A percentile compares a stretch with the other conserved stretches of the same genome.
phyloP scores from a whole-genome alignment of 2,888 invertebrate species.

The Pardosa pseudoannulata region DNA sequence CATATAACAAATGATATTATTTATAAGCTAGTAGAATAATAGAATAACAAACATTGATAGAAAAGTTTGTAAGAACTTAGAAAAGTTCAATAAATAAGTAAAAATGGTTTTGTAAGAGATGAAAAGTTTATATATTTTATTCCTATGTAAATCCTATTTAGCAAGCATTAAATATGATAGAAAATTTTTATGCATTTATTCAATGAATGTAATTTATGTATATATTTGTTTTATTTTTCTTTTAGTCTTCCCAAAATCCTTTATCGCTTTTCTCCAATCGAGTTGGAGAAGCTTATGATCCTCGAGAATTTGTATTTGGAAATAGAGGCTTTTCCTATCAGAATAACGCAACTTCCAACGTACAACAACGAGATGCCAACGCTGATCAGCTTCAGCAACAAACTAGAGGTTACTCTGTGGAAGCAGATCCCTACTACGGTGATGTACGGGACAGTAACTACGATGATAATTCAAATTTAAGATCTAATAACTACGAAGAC shows the following conservation, averaged over 20 bases:
- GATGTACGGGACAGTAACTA: slow-evolving; percentile 28
- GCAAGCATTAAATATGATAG: too few species aligned
- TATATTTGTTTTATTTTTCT: slow-evolving; percentile 8
- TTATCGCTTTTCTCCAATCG: slow-evolving; percentile 28
- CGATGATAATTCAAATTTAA: slow-evolving; percentile 25
- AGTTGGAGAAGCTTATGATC: slow-evolving; percentile 46
- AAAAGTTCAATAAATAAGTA: too few species aligned
- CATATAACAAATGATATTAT: too few species aligned
- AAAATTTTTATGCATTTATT: too few species aligned
- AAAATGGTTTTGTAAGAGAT: too few species aligned
- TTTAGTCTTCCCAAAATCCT: neutral
- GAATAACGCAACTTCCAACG: neutral
- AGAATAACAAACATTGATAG: too few species aligned
- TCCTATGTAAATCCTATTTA: too few species aligned
- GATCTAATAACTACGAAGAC: slow-evolving; percentile 26
- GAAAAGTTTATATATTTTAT: too few species aligned
- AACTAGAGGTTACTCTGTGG: slow-evolving; percentile 4
- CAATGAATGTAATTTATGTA: too few species aligned
- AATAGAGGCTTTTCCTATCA: slow-evolving; percentile 34
- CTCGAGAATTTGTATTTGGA: slow-evolving; percentile 57
- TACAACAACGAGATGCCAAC: neutral
- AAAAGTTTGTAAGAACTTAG: too few species aligned
- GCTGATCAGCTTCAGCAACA: slow-evolving; percentile 18
- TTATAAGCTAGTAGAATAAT: too few species aligned
- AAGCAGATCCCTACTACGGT: slow-evolving; percentile 31